Evolutionary conservation across 2,113 vertebrate genomes (phyloP).

Genomic region (Lagenorhynchus albirostris): DNA sequence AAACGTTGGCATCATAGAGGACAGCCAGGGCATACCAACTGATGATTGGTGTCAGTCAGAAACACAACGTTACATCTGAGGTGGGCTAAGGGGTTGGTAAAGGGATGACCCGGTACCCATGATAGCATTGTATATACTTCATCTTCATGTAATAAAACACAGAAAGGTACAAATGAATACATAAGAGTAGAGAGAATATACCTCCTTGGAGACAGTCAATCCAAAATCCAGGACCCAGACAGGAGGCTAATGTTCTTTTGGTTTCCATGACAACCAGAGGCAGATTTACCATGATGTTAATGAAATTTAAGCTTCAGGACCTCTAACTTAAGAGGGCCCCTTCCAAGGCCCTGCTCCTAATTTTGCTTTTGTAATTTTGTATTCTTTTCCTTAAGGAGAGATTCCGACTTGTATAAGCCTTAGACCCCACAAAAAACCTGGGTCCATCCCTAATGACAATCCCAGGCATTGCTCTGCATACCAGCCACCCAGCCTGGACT

Average conservation of each 20-base stretch:
- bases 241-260: not conserved
- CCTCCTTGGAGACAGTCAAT: not conserved
- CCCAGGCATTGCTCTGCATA: not conserved
- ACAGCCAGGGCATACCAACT: not conserved
- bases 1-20: not conserved
- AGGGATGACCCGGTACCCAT: too few relatives aligned
- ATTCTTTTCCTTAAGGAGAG: conserved; percentile 28
- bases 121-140: not conserved
- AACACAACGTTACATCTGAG: not conserved
- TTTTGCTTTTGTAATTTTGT: not conserved
- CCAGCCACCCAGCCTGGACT: not conserved
- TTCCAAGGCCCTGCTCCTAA: not conserved
- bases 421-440: not conserved
- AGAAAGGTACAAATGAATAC: not conserved
- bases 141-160: not conserved
- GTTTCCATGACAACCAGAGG: conserved; percentile 24
- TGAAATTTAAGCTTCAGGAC: not conserved
- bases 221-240: not conserved
- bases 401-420: not conserved
- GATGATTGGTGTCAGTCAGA: not conserved
- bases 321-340: not conserved
- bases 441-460: not conserved
- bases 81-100: not conserved
- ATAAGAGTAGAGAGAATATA: not conserved
- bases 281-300: not conserved